Evolutionary conservation across 2,797 vertebrate genomes (phyloP).

Genomic region (Vespertilio murinus): DNA sequence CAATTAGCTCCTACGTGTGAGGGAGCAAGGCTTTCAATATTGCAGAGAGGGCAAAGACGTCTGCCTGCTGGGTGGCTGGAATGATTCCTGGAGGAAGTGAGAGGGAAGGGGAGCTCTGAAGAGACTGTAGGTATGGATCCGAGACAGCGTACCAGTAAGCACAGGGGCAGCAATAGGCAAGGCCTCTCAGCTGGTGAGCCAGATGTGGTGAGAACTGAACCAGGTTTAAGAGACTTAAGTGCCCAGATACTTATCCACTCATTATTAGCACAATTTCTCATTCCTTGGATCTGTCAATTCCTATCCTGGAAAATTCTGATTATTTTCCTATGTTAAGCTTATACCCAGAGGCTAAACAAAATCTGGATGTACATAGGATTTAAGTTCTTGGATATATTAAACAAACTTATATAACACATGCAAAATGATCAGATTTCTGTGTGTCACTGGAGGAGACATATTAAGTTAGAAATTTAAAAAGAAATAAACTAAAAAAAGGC

Average conservation of each 20-base stretch:
- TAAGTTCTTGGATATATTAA: conserved; percentile 11
- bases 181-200: not conserved
- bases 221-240: not conserved
- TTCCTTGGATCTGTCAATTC: not conserved
- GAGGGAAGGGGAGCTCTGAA: not conserved
- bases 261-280: conserved; percentile 12
- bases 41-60: not conserved
- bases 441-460: conserved; percentile 29
- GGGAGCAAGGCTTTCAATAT: not conserved
- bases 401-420: not conserved
- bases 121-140: not conserved
- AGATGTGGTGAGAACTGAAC: not conserved
- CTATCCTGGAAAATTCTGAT: conserved; percentile 22
- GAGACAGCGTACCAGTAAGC: not conserved
- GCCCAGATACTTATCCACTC: not conserved
- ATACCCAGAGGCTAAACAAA: conserved; percentile 34
- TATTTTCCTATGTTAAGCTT: conserved; percentile 3
- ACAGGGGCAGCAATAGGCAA: not conserved
- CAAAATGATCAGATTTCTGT: conserved; percentile 2
- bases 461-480: conserved; percentile 36
- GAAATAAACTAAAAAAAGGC: conserved; percentile 23
- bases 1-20: not conserved
- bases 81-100: not conserved
- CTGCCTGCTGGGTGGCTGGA: not conserved
- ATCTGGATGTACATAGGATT: not conserved